Evolutionary conservation across 2,113 vertebrate genomes (phyloP).

Genomic region (Megaceryle torquata): DNA sequence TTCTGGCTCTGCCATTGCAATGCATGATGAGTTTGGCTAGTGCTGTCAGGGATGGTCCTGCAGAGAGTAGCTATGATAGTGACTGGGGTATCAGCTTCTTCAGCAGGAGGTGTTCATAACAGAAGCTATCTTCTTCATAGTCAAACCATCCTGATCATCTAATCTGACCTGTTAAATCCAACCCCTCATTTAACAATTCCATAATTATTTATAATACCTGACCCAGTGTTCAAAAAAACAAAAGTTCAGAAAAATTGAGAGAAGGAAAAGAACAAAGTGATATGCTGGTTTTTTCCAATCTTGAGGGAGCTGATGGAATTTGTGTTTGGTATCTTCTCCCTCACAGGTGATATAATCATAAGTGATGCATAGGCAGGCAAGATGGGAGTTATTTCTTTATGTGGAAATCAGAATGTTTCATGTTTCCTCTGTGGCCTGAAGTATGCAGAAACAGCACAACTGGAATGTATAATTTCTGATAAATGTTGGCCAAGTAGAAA

Average conservation of each 20-base stretch:
- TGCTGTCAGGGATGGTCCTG: background rate
- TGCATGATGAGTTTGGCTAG: background rate
- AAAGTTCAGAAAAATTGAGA: background rate
- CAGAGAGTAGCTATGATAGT: rapidly evolving
- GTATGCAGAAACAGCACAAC: background rate
- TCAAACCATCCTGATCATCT: background rate
- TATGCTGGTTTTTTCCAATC: background rate
- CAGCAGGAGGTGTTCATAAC: background rate
- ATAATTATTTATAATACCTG: background rate
- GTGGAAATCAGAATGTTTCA: background rate
- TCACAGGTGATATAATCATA: background rate
- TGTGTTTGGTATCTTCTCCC: background rate
- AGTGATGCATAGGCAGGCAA: background rate
- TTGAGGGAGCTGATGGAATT: background rate
- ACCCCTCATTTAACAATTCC: background rate
- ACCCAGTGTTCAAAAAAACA: background rate
- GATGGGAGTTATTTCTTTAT: background rate
- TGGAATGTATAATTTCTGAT: background rate
- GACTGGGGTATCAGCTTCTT: background rate
- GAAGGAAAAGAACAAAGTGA: background rate
- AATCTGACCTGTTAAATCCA: background rate
- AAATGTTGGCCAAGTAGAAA: background rate
- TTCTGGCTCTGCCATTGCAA: background rate
- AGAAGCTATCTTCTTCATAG: background rate
- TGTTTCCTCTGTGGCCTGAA: background rate